phyloP scores from a whole-genome alignment of 2,888 invertebrate genomes.

The Malacosoma neustria region DNA sequence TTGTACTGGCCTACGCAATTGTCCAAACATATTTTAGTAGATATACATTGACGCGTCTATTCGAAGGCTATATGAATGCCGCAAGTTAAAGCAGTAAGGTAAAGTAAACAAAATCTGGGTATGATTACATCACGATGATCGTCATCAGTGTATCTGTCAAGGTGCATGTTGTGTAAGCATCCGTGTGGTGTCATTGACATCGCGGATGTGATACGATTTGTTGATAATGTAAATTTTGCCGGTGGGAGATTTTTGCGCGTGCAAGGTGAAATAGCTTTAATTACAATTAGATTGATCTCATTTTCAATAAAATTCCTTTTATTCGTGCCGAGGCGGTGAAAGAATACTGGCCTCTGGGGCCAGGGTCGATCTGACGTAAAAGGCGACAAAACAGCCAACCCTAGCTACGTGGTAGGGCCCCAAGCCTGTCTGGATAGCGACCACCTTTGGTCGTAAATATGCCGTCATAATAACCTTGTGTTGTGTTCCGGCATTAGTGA shows the following conservation, averaged over 20 bases:
- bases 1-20: constrained; percentile 23
- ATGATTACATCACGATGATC: constrained; percentile 39
- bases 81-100: constrained; percentile 14
- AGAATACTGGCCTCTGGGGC: too few relatives aligned
- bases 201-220: constrained; percentile 47
- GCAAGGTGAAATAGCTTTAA: too few relatives aligned
- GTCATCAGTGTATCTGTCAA: constrained; percentile 57
- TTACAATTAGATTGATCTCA: too few relatives aligned
- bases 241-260: constrained; percentile 25
- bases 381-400: too few relatives aligned
- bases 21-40: constrained; percentile 15
- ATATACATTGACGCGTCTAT: constrained; percentile 18
- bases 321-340: too few relatives aligned
- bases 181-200: constrained; percentile 66
- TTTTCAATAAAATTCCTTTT: too few relatives aligned
- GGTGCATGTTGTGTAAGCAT: constrained; percentile 63
- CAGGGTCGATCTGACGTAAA: too few relatives aligned
- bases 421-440: too few relatives aligned
- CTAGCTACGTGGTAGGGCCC: too few relatives aligned
- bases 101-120: constrained; percentile 18
- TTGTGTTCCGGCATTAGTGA: too few relatives aligned
- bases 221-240: constrained; percentile 33
- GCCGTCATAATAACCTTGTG: too few relatives aligned
- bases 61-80: not conserved
- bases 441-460: too few relatives aligned